Evolutionary conservation across 2,113 vertebrate species (phyloP).

Genomic region (Vanacampus margaritifer): DNA sequence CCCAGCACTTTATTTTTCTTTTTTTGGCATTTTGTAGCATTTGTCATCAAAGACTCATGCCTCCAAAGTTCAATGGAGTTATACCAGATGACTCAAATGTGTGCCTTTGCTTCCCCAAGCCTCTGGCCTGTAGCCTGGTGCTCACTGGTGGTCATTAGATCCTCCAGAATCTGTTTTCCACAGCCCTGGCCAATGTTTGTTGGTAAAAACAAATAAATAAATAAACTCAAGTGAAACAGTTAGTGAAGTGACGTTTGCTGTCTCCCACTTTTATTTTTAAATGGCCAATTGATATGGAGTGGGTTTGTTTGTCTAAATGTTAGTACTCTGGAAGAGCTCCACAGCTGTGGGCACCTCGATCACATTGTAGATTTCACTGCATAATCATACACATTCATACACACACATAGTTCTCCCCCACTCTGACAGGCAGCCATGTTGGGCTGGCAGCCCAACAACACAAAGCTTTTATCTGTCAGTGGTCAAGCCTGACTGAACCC

Average conservation of each 20-base stretch:
- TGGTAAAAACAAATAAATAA: constrained; percentile 4
- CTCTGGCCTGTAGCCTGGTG: constrained; percentile 48
- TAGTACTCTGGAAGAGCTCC: constrained; percentile 68
- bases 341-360: constrained; percentile 64
- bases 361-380: constrained; percentile 59
- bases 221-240: constrained; percentile 43
- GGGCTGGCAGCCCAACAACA: constrained; percentile 74
- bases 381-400: constrained; percentile 23
- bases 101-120: constrained; percentile 46
- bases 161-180: constrained; percentile 26
- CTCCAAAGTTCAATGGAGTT: constrained; percentile 49
- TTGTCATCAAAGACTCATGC: constrained; percentile 35
- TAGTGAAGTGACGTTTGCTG: constrained; percentile 55
- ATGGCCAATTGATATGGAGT: constrained; percentile 47
- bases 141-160: constrained; percentile 62
- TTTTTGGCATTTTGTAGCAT: neutral
- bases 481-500: constrained; percentile 74
- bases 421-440: constrained; percentile 73
- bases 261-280: constrained; percentile 20
- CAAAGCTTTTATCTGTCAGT: constrained; percentile 77
- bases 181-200: constrained; percentile 49
- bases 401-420: constrained; percentile 62
- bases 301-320: constrained; percentile 70
- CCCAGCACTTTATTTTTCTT: no score
- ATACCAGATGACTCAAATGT: constrained; percentile 64